A percentile compares a stretch with the other conserved stretches of the same genome.
These are phyloP conservation scores for Microtus obscurus DNA, from an alignment of 2,797 vertebrate genomes.

Conservation along the genomic window DNA sequence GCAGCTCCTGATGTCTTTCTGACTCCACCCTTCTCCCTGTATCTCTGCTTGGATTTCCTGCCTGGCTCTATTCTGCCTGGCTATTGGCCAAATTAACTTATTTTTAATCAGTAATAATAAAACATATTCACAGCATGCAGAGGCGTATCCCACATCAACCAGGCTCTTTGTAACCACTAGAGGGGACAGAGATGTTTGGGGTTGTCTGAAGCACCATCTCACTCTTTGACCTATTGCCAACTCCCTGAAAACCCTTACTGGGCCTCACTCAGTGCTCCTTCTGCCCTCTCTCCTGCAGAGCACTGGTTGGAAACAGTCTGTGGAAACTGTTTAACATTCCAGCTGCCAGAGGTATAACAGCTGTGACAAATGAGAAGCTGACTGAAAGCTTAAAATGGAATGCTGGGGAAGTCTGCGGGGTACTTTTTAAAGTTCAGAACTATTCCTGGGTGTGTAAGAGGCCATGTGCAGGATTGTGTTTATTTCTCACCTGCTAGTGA, in stretches of 20 bases:
- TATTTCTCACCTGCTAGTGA: background rate
- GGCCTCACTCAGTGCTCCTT: background rate
- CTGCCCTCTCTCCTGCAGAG: background rate
- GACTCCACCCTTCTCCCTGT: no score
- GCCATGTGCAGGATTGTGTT: background rate
- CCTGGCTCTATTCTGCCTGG: no score
- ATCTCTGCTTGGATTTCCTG: no score
- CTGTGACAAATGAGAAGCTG: slow-evolving; percentile 38
- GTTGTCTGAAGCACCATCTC: background rate
- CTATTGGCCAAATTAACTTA: no score
- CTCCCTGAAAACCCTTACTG: background rate
- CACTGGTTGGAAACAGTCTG: slow-evolving; percentile 7
- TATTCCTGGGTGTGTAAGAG: background rate
- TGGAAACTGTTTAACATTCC: background rate
- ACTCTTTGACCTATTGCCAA: background rate
- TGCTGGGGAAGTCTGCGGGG: background rate
- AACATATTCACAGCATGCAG: no score
- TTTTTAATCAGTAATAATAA: no score
- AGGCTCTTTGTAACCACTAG: background rate
- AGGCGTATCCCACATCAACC: no score
- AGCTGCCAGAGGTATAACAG: background rate
- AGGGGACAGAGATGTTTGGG: background rate
- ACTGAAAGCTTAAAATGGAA: background rate
- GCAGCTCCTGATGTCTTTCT: no score
- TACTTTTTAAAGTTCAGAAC: background rate